A percentile compares a stretch with the other conserved stretches of the same genome.
These are phyloP conservation scores for Embidobia sp. DNA, from an alignment of 2,888 invertebrate genomes.

Conservation along the genomic window DNA sequence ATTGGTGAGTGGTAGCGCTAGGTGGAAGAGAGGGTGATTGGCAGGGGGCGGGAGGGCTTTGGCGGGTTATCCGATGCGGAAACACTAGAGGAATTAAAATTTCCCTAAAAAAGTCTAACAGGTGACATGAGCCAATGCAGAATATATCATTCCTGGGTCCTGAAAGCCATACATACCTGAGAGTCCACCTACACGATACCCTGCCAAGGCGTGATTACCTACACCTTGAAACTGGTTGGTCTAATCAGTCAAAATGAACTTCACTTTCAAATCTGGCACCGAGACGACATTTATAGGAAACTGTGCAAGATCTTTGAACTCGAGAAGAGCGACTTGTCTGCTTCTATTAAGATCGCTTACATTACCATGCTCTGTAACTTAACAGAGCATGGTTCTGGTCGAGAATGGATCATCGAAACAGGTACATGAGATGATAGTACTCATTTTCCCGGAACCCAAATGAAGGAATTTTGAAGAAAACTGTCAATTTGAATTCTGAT, in stretches of 20 bases:
- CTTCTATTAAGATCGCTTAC: constrained; percentile 87
- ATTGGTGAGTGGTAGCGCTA: no score
- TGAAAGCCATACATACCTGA: constrained; percentile 74
- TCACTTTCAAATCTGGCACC: constrained; percentile 84
- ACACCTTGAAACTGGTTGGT: constrained; percentile 86
- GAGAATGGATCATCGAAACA: constrained; percentile 84
- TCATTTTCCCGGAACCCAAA: no score
- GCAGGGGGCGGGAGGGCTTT: no score
- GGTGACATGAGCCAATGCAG: constrained; percentile 36
- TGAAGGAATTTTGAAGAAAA: no score
- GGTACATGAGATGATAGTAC: no score
- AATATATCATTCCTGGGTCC: constrained; percentile 70
- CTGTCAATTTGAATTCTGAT: no score
- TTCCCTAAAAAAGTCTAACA: no score
- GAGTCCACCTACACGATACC: constrained; percentile 71
- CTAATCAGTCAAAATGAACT: constrained; percentile 84
- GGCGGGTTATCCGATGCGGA: no score
- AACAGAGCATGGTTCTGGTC: constrained; percentile 85
- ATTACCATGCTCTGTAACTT: constrained; percentile 85
- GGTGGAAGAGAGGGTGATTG: no score
- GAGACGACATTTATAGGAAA: constrained; percentile 80
- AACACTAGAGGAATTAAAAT: no score
- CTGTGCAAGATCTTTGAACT: constrained; percentile 77
- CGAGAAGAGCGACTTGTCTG: constrained; percentile 80
- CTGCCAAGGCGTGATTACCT: constrained; percentile 83